Conservation (phyloP, 2,113 vertebrate genomes). For the Condylura cristata region DNA sequence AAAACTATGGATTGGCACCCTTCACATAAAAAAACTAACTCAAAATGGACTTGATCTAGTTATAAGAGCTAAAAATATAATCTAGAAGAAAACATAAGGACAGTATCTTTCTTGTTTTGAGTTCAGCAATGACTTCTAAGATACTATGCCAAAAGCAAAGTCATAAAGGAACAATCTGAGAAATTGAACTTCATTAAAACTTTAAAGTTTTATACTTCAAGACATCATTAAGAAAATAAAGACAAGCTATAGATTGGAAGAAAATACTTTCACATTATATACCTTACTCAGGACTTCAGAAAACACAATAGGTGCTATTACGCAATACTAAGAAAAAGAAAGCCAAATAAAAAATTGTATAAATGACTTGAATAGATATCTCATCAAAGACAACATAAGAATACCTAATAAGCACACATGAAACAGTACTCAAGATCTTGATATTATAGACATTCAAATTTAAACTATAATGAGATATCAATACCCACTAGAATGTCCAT, state of each 20-base stretch:
- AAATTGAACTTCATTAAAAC: slow-evolving; percentile 46
- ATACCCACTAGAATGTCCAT: not conserved
- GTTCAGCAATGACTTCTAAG: not conserved
- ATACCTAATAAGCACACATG: not conserved
- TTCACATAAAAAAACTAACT: slow-evolving; percentile 47
- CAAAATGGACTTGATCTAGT: not conserved
- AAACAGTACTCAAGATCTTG: slow-evolving; percentile 15
- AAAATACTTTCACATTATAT: slow-evolving; percentile 23
- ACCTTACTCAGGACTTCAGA: slow-evolving; percentile 17
- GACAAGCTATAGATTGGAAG: not conserved
- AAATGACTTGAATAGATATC: slow-evolving; percentile 22
- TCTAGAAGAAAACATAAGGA: not conserved
- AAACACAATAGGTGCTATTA: slow-evolving; percentile 50
- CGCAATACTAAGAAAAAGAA: slow-evolving; percentile 17
- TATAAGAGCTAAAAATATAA: not conserved
- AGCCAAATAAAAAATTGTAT: not conserved
- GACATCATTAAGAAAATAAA: slow-evolving; percentile 40
- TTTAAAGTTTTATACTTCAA: not conserved
- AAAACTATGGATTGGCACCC: slow-evolving; percentile 13
- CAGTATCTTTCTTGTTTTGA: not conserved
- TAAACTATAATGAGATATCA: slow-evolving; percentile 20
- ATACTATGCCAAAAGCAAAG: slow-evolving; percentile 16
- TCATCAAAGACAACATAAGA: not conserved
- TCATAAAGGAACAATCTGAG: slow-evolving; percentile 19
- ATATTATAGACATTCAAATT: slow-evolving; percentile 27